These are phyloP conservation scores for Hydraecia micacea DNA, from an alignment of 2,888 invertebrate species.

Conservation along the genomic window DNA sequence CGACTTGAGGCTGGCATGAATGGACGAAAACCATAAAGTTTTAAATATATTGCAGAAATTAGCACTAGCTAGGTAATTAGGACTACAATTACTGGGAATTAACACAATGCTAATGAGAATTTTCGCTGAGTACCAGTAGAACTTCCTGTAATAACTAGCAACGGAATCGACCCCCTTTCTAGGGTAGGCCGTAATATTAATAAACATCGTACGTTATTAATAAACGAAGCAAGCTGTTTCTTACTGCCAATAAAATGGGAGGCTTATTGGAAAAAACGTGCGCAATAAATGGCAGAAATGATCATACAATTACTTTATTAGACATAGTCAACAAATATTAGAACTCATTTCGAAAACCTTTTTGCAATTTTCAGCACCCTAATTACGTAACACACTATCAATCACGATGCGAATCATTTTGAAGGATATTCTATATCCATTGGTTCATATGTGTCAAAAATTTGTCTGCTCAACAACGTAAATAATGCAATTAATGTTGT, in stretches of 20 bases:
- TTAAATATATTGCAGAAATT: constrained; percentile 24
- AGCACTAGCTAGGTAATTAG: constrained; percentile 26
- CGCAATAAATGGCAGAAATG: constrained; percentile 15
- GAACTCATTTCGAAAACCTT: neutral
- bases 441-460: neutral
- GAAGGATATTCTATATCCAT: neutral
- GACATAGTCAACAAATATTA: neutral
- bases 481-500: neutral
- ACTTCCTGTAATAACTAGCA: constrained; percentile 15
- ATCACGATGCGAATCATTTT: neutral
- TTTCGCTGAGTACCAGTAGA: constrained; percentile 2
- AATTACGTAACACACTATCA: neutral
- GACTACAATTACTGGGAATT: constrained; percentile 1
- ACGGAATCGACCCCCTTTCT: constrained; percentile 26
- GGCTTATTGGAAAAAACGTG: constrained; percentile 27
- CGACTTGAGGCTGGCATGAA: constrained; percentile 15
- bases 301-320: constrained; percentile 21
- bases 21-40: constrained; percentile 29
- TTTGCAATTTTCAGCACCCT: neutral
- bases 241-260: constrained; percentile 26
- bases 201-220: constrained; percentile 37
- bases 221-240: constrained; percentile 17
- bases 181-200: constrained; percentile 25
- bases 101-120: constrained; percentile 25
- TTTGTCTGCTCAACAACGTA: neutral